Percentiles rank a stretch among this genome's conserved stretches.
phyloP scores from a whole-genome alignment of 2,113 vertebrate genomes.

The Platycercus adscitus region DNA sequence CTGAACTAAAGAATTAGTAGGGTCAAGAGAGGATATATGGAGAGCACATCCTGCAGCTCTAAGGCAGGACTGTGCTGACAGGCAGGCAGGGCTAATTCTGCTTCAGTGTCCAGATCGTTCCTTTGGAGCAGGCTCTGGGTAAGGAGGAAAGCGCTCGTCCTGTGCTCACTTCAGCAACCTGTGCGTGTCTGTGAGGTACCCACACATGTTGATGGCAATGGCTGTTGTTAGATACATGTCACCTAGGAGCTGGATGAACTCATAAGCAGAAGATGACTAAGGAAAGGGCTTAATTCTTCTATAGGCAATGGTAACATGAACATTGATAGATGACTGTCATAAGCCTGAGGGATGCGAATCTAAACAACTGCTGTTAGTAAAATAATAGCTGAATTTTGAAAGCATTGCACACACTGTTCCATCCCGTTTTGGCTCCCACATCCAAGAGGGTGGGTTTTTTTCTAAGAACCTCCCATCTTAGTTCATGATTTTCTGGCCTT shows the following conservation, averaged over 20 bases:
- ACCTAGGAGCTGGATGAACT: background rate
- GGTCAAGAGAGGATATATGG: background rate
- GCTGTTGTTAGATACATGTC: background rate
- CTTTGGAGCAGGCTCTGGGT: background rate
- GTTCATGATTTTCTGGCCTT: background rate
- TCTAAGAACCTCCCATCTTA: background rate
- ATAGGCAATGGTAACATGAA: background rate
- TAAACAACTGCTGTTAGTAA: background rate
- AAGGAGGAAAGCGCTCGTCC: background rate
- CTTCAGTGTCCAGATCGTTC: background rate
- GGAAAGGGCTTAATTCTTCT: background rate
- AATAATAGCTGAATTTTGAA: background rate
- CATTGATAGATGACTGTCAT: background rate
- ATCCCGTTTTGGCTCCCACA: background rate
- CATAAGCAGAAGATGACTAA: background rate
- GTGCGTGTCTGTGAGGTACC: background rate
- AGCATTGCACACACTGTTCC: background rate
- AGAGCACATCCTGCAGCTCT: background rate
- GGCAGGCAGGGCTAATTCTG: background rate
- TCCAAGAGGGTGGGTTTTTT: background rate
- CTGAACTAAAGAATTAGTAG: background rate
- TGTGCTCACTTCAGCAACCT: fast-evolving
- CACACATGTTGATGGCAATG: background rate
- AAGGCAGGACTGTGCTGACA: background rate
- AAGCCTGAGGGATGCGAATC: background rate